Conservation (phyloP, 2,888 invertebrate genomes). For the Stictocephala bisonia region DNA sequence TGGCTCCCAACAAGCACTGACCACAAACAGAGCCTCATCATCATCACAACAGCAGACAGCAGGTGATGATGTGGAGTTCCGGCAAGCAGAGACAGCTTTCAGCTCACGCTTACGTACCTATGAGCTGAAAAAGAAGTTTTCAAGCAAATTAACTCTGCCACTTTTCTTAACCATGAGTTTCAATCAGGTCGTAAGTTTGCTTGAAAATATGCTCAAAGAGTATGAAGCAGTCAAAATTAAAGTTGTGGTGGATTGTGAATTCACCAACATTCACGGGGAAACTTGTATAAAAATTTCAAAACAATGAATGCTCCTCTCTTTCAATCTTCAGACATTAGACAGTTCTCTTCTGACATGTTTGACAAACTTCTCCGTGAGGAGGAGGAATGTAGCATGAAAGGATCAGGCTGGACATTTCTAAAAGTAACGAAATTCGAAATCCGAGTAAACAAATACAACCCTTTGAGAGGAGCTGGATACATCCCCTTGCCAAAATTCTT, state of each 20-base stretch:
- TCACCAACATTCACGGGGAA: not conserved
- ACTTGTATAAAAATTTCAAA: slow-evolving; percentile 15
- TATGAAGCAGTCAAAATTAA: not conserved
- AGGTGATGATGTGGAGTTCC: too few species aligned
- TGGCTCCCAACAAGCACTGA: too few species aligned
- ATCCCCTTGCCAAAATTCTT: not conserved
- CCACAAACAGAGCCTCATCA: too few species aligned
- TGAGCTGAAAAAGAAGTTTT: not conserved
- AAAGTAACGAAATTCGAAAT: slow-evolving; percentile 5
- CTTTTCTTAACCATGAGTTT: not conserved
- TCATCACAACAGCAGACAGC: too few species aligned
- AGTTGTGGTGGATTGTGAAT: not conserved
- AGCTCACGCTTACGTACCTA: not conserved
- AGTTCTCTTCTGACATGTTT: slow-evolving; percentile 2
- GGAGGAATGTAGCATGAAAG: slow-evolving; percentile 16
- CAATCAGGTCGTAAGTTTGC: not conserved
- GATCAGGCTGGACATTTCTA: slow-evolving; percentile 14
- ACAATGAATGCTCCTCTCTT: slow-evolving; percentile 7
- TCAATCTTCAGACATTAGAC: not conserved
- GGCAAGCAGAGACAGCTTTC: not conserved
- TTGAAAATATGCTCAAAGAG: not conserved
- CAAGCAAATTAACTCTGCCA: not conserved
- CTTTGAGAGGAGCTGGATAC: not conserved
- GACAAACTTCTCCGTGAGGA: not conserved
- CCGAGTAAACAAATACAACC: not conserved